Base-by-base conservation (phyloP, 2,888 invertebrate species). In the Epirrhoe tristata region DNA sequence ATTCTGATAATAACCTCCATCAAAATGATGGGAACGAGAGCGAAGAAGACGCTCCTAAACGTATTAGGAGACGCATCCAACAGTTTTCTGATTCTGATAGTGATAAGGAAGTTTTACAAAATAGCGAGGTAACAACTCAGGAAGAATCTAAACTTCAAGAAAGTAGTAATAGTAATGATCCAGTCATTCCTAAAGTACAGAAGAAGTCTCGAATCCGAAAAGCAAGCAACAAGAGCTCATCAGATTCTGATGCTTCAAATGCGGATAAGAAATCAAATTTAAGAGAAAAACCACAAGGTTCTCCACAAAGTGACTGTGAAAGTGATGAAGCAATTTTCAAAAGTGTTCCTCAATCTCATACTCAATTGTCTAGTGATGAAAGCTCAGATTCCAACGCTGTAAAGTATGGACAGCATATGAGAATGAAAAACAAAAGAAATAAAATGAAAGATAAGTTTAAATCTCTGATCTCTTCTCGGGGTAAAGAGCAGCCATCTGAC, bases 381-480 rank as follows among this genome's bases (percentile, higher is more conserved):
- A 63, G 46, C 46, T 72, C 77, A 8, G 79, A 77, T 54, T 78
- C 80, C 6, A 53, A 71, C 46, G 64, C 71, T 48, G 24, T 63
- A 0, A 81, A 81, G 70, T 82, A 82, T 74, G 78, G 81, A 46
- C 83, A 86, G 67, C 85, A 85, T 61, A 68, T 73, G 5, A 81
- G 91, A 63, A 85, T 87, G 64, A 85, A 83, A 68, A 84, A 86
- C 50, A 92, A 87, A 76, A 85, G 78, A 48, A 83, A 77, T 61
- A 89, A 85, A 69, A 53, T 93, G 2, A 83, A 77, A 69, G 77
- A 90, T 24, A 93, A 91, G 71, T 93, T 93, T 66, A 81, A 86
- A 75, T 81, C 74, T 39, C 72, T 91, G 1, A 66, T 85, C 7
- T 77, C 71, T 32, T 82, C 84, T n/a, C 77, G 83, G 70, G 71